Evolutionary conservation across 2,797 vertebrate genomes (phyloP).

Genomic region (Naso thynnoides): DNA sequence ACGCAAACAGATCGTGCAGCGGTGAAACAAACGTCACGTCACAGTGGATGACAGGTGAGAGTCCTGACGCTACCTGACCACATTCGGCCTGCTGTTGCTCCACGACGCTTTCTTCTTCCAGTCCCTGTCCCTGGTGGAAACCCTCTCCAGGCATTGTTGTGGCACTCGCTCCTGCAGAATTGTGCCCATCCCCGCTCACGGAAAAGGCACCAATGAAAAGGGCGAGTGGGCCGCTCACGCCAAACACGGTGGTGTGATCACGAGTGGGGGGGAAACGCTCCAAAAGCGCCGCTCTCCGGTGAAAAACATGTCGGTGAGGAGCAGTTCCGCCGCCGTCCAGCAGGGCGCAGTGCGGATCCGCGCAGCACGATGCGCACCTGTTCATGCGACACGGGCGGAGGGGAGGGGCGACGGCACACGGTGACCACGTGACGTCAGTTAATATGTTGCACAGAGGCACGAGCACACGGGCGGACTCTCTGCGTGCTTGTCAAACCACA

Average conservation of each 20-base stretch:
- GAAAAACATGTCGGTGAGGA: background rate
- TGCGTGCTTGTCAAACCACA: too few species aligned
- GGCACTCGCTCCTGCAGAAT: conserved; percentile 69
- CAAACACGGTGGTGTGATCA: conserved; percentile 2
- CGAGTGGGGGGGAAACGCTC: background rate
- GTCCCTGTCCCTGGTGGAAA: conserved; percentile 49
- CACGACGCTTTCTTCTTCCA: conserved; percentile 50
- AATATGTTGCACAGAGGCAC: too few species aligned
- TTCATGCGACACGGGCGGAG: too few species aligned
- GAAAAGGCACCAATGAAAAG: conserved; percentile 48
- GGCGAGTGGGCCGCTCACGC: conserved; percentile 24
- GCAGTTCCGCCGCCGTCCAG: conserved; percentile 2
- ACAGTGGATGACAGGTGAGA: fast-evolving
- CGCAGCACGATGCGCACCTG: background rate
- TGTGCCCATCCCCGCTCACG: conserved; percentile 72
- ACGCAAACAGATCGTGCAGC: too few species aligned
- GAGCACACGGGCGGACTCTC: too few species aligned
- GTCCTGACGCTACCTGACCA: conserved; percentile 59
- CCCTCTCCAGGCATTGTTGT: conserved; percentile 39
- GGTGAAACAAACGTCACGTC: too few species aligned
- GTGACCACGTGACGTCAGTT: too few species aligned
- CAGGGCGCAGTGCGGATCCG: conserved; percentile 21
- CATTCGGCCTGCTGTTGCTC: conserved; percentile 55
- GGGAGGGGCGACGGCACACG: too few species aligned
- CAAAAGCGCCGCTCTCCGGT: background rate